phyloP scores from a whole-genome alignment of 2,113 vertebrate species.

The Paratilapia polleni region DNA sequence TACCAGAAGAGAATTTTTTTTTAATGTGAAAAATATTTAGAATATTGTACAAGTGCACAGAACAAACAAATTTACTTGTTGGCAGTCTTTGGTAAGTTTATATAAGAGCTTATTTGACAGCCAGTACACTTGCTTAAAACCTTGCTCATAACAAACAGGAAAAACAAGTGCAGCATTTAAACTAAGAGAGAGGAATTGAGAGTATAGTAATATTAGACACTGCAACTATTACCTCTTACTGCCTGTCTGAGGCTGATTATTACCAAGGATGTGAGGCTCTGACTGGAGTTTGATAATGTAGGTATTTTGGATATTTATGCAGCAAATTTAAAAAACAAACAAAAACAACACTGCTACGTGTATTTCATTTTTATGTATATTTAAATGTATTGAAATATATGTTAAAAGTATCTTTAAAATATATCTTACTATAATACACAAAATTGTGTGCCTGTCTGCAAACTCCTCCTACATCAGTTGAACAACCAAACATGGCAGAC shows the following conservation, averaged over 20 bases:
- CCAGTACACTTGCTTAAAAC: not conserved
- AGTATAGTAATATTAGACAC: not conserved
- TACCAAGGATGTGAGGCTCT: not conserved
- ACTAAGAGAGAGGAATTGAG: not conserved
- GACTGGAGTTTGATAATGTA: not conserved
- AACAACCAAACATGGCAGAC: not conserved
- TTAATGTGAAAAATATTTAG: not conserved
- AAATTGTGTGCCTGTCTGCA: not conserved
- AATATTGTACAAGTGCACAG: not conserved
- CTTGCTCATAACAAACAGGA: not conserved
- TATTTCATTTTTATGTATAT: too few relatives aligned
- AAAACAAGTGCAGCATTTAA: not conserved
- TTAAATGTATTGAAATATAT: not conserved
- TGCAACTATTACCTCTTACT: too few relatives aligned
- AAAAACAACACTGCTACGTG: not conserved
- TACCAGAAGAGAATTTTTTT: not conserved
- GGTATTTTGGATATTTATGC: not conserved
- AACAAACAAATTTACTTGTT: conserved; percentile 9
- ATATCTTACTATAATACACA: not conserved
- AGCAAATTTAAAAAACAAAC: not conserved
- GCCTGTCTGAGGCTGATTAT: not conserved
- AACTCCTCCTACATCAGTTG: not conserved
- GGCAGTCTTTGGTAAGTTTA: not conserved
- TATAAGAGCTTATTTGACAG: conserved; percentile 7
- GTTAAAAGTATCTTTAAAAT: not conserved